These are phyloP conservation scores for Lerema accius DNA, from an alignment of 1,140 invertebrate species.

Conservation along the genomic window DNA sequence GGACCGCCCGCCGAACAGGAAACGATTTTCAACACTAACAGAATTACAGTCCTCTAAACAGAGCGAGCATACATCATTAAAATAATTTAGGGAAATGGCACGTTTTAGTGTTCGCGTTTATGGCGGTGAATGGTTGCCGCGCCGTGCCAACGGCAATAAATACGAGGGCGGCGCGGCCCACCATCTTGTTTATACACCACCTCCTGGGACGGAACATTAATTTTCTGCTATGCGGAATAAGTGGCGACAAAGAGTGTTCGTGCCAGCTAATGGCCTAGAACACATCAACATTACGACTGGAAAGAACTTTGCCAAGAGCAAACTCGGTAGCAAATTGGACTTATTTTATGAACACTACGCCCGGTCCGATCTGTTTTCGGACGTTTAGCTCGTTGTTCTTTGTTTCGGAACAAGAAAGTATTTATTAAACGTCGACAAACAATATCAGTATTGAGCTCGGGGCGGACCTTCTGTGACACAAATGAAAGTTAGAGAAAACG, in stretches of 20 bases:
- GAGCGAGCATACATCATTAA: conserved; percentile 60
- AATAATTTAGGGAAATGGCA: conserved; percentile 68
- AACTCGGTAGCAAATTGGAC: conserved; percentile 28
- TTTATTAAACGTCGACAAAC: conserved; percentile 18
- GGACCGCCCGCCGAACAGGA: conserved; percentile 37
- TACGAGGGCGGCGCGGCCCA: conserved; percentile 48
- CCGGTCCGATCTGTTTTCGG: conserved; percentile 23
- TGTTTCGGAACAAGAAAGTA: conserved; percentile 10
- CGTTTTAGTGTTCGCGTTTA: conserved; percentile 62
- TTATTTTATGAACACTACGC: conserved; percentile 31
- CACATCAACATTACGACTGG: conserved; percentile 50
- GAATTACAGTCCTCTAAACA: conserved; percentile 54
- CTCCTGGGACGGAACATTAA: conserved; percentile 56
- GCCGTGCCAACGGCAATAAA: conserved; percentile 63
- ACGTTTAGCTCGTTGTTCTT: conserved; percentile 25
- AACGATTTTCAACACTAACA: conserved; percentile 49
- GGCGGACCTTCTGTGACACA: background rate
- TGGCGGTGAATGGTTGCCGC: conserved; percentile 47
- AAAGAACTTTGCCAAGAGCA: conserved; percentile 49
- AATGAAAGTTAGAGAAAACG: conserved; percentile 23
- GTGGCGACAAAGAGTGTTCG: conserved; percentile 57
- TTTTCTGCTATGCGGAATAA: conserved; percentile 58
- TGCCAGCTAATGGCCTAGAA: conserved; percentile 59
- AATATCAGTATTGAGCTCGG: conserved; percentile 1
- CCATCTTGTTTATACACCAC: conserved; percentile 66